Evolutionary conservation across 2,797 vertebrate species (phyloP).

Genomic region (Thripadectes ignobilis): DNA sequence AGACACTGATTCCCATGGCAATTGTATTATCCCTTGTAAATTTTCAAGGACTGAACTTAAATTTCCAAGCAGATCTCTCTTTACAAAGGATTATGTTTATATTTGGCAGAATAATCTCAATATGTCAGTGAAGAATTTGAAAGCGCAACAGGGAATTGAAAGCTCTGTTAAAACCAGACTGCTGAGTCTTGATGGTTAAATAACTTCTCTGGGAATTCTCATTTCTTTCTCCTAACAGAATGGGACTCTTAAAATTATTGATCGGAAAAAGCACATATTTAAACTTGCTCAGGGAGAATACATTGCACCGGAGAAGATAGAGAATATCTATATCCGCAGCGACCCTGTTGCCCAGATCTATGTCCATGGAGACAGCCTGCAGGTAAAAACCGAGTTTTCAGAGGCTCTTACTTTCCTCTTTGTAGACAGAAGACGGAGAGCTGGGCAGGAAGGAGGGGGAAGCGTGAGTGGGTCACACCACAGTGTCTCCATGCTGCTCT

Average conservation of each 20-base stretch:
- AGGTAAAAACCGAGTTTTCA: constrained; percentile 76
- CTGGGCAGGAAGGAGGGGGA: neutral
- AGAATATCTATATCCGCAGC: constrained; percentile 96
- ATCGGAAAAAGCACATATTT: constrained; percentile 98
- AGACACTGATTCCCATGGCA: neutral
- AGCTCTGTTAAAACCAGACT: neutral
- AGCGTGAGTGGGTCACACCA: fast-evolving
- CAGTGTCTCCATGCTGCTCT: neutral
- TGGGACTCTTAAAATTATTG: constrained; percentile 95
- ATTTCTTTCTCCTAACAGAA: constrained; percentile 77
- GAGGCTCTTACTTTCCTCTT: neutral
- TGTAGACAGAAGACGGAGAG: neutral
- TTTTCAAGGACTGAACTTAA: neutral
- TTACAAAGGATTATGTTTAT: neutral
- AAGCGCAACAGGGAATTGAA: neutral
- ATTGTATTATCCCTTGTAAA: neutral
- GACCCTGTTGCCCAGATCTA: constrained; percentile 93
- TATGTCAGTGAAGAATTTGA: neutral
- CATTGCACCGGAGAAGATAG: constrained; percentile 97
- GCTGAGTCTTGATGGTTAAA: neutral
- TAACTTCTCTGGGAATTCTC: neutral
- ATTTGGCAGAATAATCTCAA: neutral
- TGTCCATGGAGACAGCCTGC: constrained; percentile 94
- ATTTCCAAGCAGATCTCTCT: neutral
- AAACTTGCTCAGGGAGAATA: constrained; percentile 99